Evolutionary conservation across 2,113 vertebrate genomes (phyloP).

Genomic region (Tupaia tana): DNA sequence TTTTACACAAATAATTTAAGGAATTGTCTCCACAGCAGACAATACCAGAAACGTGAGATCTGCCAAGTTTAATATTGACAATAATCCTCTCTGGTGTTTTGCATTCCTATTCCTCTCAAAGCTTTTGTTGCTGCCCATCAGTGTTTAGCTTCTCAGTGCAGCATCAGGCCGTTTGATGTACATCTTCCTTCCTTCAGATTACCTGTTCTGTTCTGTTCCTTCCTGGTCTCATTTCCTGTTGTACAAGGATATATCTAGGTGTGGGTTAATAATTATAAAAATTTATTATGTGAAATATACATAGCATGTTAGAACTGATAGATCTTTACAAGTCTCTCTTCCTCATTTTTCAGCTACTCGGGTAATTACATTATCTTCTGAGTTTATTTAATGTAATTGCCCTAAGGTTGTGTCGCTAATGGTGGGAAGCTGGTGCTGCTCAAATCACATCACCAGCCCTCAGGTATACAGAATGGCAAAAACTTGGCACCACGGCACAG

Average conservation of each 20-base stretch:
- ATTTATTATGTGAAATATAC: not conserved
- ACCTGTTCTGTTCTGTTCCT: not conserved
- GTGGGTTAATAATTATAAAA: not conserved
- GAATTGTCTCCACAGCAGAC: not conserved
- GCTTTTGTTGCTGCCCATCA: not conserved
- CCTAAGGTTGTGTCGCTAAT: not conserved
- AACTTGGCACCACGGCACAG: not conserved
- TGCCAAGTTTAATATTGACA: not conserved
- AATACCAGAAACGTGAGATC: not conserved
- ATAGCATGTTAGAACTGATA: not conserved
- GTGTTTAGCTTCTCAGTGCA: not conserved
- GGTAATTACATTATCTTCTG: not conserved
- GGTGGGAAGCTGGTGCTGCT: not conserved
- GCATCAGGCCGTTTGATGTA: not conserved
- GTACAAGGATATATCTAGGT: not conserved
- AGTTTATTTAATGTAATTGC: slow-evolving; percentile 9
- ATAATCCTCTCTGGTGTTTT: not conserved
- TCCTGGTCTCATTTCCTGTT: not conserved
- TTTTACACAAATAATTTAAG: not conserved
- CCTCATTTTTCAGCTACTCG: not conserved
- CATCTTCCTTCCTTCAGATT: not conserved
- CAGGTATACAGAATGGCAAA: not conserved
- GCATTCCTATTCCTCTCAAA: not conserved
- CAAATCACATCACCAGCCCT: not conserved
- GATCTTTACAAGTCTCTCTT: not conserved